Base-by-base conservation (phyloP, 2,888 invertebrate genomes). In the Cantharis rufa region DNA sequence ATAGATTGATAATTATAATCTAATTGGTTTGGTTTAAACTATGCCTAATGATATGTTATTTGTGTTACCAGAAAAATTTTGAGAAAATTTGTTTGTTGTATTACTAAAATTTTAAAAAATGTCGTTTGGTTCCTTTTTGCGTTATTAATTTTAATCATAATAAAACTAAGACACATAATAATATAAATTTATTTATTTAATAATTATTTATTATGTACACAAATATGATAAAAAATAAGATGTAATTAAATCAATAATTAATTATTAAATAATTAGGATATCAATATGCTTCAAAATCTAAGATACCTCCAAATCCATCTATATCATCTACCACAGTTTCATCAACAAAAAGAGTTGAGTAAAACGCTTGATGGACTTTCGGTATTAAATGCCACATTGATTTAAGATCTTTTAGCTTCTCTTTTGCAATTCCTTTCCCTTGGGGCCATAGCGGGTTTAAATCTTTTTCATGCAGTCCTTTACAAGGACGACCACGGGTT, bases 331-430 rank as follows among this genome's bases (percentile, higher is more conserved):
- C 13, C 28, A 15, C 32, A 13, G 62, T 10, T 13, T 71, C 27
- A 13, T 71, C 48, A 15, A 9, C 28, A 15, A 28, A 71, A 16
- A 71, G 28, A 10, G 66, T 61, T 11, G n/a, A n/a, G 11, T 72
- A 72, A 66, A 72, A 72, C 10, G 9, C 7, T 7, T 63, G n/a
- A 32, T 63, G 18, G 13, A n/a, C 16, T n/a, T 66, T 66, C 0
- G 72, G 66, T 28, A 72, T 72, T 27, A 66, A 10, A 48, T 72
- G 66, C 28, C 15, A 72, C 21, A 66, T 72, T 11, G 66, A 72
- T 48, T 72, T 72, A 10, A 72, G 15, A 15, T 72, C 32, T 21
- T 71, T 15, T 3, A 24, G 28, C 32, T 28, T 24, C 32, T 21
- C n/a, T 32, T 18, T 62, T 7, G 18, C 15, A 18, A 72, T 72